Base-by-base conservation (phyloP, 2,797 vertebrate genomes). In the Scarus forsteni region DNA sequence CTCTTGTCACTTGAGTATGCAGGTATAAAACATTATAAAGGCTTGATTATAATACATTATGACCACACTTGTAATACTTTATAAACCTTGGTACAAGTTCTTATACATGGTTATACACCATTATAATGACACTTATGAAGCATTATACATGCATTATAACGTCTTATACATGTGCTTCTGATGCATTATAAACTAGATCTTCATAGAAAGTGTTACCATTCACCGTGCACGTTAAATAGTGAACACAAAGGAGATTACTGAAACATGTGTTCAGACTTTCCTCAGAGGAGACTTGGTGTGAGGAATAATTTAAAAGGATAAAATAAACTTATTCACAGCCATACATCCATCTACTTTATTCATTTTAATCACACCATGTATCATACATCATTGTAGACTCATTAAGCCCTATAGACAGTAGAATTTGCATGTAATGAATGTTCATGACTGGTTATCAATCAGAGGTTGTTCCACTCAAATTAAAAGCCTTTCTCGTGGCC, bases 391-490 rank as follows among this genome's bases (percentile, higher is more conserved):
- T 72, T 76, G 76, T 59, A 39, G 44, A 61, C 60, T 65, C 60
- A 35, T 42, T 43, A 81, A 44, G 42, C 38, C 75, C 46, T 9
- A 50, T 45, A 59, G 36, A 67, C 44, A 62, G 68, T 45, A 50
- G 62, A 53, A 66, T 73, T 76, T 60, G 69, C 64, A 65, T 75
- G 46, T 80, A 70, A 84, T 81, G 64, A 75, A 80, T 81, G 66
- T 69, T 71, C 7, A 16, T 67, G 52, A 67, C 40, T 49, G 11
- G 67, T 74, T 68, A 80, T 79, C 70, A 77, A 76, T 80, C 79
- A 83, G 13, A 69, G 10, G 12, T 69, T 36, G 14, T 63, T 65
- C 34, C 42, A 9, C 59, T 59, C 53, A 83, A 42, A 86, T 71
- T 77, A 73, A 80, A 77, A 85, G 38, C 46, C 44, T 59, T 38